Evolutionary conservation across 2,797 vertebrate species (phyloP), one percentile per base, ranked within the genome.

Genomic region (Sphenopsis melanotis): DNA sequence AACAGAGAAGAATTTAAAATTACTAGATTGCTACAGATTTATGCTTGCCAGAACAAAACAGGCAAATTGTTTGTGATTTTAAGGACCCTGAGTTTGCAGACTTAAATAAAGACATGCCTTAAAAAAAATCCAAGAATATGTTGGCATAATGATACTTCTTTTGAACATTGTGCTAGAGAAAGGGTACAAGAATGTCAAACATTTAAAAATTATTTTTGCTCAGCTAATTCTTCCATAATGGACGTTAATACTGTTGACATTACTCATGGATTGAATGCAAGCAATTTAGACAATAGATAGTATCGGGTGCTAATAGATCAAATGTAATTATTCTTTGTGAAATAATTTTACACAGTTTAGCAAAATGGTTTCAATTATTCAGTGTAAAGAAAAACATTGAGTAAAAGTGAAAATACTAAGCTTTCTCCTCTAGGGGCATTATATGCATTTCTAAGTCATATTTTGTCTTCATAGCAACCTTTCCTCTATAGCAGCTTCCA

Each of bases 401-500:
- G 60, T 96, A 93, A 95, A 97, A 90, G 83, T 89, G 83, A 93
- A 94, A 92, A 87, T 97, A 37, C 87, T 93, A 50, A 76, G 80
- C 90, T 93, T 94, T 97, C 96, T 96, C 97, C 93, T 95, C 94
- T 96, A 95, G 96, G 96, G 95, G 90, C 94, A 90, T 97, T 95
- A 72, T 95, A 78, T 83, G 83, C 86, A 69, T 89, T 97, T 97
- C 94, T 97, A 87, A 96, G 87, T 97, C 89, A 69, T 95, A 42
- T 91, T 96, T 97, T 97, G 89, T 96, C 92, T 97, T 97, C 80
- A 27, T 94, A 91, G 94, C 93, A 97, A 93, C 89, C 93, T 96
- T 97, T 96, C 95, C 94, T 97, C 95, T 96, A 46, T 95, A 96
- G 88, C 91, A 97, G 60, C 97, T 98, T 97, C 97, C 93, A 97